These are phyloP conservation scores for Sepioteuthis lessoniana DNA, from an alignment of 2,888 invertebrate species.

Conservation along the genomic window DNA sequence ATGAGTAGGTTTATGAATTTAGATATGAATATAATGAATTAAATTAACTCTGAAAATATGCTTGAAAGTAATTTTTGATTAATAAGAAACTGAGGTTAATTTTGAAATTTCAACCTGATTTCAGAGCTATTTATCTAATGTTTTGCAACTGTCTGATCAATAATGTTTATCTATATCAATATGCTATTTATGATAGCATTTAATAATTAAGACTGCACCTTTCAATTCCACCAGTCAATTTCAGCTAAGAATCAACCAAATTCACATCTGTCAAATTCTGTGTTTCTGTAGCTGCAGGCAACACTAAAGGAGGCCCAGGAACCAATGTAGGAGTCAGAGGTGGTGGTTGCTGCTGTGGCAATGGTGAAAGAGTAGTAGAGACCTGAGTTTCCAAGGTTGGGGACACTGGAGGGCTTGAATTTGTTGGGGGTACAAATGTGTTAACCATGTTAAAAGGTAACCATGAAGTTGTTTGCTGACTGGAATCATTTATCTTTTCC, in stretches of 20 bases:
- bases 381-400: not conserved
- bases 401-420: conserved; percentile 8
- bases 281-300: not conserved
- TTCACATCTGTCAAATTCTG: conserved; percentile 33
- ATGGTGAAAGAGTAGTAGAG: not conserved
- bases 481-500: not conserved
- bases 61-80: too few species aligned
- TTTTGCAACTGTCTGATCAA: too few species aligned
- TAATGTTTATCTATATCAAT: too few species aligned
- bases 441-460: not conserved
- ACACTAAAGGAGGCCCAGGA: not conserved
- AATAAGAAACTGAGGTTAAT: too few species aligned
- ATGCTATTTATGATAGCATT: too few species aligned
- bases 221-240: too few species aligned
- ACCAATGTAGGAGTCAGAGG: not conserved
- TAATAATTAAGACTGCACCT: not conserved
- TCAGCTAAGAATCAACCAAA: not conserved
- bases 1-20: too few species aligned
- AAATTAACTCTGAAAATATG: too few species aligned
- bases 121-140: too few species aligned
- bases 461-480: not conserved
- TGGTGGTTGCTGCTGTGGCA: not conserved
- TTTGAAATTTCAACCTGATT: too few species aligned
- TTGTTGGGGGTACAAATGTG: not conserved
- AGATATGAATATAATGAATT: too few species aligned